Evolutionary conservation across 1,140 invertebrate species (phyloP).

Genomic region (Leptopilina clavipes): DNA sequence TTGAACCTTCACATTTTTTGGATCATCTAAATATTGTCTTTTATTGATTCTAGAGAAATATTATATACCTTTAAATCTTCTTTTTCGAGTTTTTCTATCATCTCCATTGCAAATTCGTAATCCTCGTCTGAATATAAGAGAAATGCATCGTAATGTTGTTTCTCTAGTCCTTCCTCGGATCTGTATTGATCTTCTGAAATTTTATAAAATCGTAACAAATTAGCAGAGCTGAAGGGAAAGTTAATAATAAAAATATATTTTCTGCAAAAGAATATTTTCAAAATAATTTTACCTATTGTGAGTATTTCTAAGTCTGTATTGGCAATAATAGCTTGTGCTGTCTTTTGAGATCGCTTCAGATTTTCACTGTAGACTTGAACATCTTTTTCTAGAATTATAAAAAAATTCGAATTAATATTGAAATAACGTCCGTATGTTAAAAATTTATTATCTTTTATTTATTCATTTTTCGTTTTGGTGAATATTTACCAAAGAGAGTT

Average conservation of each 20-base stretch:
- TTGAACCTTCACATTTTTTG: too few relatives aligned
- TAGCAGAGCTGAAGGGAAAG: constrained; percentile 15
- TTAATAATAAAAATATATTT: constrained; percentile 40
- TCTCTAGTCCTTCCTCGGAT: constrained; percentile 72
- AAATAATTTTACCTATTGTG: constrained; percentile 63
- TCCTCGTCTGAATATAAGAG: constrained; percentile 83
- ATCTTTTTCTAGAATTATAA: constrained; percentile 65
- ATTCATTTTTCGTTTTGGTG: not conserved
- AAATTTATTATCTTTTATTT: constrained; percentile 5
- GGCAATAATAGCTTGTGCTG: constrained; percentile 51
- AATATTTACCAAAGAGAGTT: constrained; percentile 75
- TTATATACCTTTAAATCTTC: constrained; percentile 77
- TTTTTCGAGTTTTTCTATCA: constrained; percentile 79
- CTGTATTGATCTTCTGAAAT: constrained; percentile 75
- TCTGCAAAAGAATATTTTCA: constrained; percentile 34
- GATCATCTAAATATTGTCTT: too few relatives aligned
- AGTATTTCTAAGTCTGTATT: constrained; percentile 58
- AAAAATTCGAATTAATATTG: not conserved
- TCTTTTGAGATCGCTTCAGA: constrained; percentile 51
- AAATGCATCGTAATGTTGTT: constrained; percentile 82
- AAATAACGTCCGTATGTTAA: constrained; percentile 22
- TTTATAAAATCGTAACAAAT: constrained; percentile 35
- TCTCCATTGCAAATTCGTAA: constrained; percentile 77
- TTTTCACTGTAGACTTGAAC: constrained; percentile 60
- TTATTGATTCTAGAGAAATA: too few relatives aligned